Evolutionary conservation across 2,888 invertebrate genomes (phyloP).

Genomic region (Melieria crassipennis): DNA sequence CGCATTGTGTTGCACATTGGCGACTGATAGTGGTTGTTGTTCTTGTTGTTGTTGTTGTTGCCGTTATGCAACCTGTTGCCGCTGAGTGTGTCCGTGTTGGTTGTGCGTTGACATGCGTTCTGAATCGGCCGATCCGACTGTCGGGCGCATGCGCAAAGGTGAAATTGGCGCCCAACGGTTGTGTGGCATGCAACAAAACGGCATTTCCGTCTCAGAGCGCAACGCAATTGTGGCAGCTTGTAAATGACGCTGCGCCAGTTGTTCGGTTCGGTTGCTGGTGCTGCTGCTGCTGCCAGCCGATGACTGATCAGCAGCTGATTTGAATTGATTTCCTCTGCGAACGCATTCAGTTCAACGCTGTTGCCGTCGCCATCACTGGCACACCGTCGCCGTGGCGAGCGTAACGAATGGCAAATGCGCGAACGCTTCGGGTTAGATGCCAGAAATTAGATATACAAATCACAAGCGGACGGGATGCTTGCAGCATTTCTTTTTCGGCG

Average conservation of each 20-base stretch:
- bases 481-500: too few relatives aligned
- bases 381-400: background rate
- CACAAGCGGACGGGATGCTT: background rate
- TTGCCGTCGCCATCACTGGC: background rate
- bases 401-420: constrained; percentile 8
- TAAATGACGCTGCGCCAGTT: constrained; percentile 14
- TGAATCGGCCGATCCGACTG: background rate
- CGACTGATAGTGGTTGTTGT: too few relatives aligned
- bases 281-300: constrained; percentile 21
- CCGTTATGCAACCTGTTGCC: background rate
- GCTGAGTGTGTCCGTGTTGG: background rate
- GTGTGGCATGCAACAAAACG: constrained; percentile 12
- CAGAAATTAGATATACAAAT: constrained; percentile 33
- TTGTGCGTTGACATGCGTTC: background rate
- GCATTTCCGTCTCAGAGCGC: constrained; percentile 20
- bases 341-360: background rate
- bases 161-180: constrained; percentile 25
- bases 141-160: background rate
- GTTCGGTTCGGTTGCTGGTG: constrained; percentile 5
- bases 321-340: constrained; percentile 56
- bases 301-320: constrained; percentile 54
- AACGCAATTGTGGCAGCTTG: background rate
- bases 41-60: background rate
- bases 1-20: too few relatives aligned
- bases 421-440: constrained; percentile 29